Base-by-base conservation (phyloP, 2,113 vertebrate species). In the Anhinga rufa region DNA sequence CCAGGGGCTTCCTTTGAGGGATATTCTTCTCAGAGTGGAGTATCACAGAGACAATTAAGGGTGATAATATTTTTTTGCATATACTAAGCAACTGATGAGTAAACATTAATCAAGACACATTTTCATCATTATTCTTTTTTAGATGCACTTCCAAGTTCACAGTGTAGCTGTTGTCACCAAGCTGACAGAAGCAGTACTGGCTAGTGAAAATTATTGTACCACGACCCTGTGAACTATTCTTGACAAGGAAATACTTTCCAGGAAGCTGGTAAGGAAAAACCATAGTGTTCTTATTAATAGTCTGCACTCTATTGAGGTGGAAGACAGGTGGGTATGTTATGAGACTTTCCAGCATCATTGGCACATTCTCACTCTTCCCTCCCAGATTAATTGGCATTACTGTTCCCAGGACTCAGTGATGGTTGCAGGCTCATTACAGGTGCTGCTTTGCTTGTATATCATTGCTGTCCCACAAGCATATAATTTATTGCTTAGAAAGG, bases 401-500 rank as follows among this genome's bases (percentile, higher is more conserved):
- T 20, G 68, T 92, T 95, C 76, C 46, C 72, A 94, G 70, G 48
- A 80, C 62, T 91, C 71, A 61, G 81, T 20, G 49, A 72, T 22
- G 49, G 38, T 6, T 93, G 78, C 91, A 86, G 49, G 64, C 71
- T 93, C 81, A 81, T 92, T 95, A 92, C 38, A 88, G 81, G 89
- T 92, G 74, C 84, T 94, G 64, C 87, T 86, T 91, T 91, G 49
- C 68, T 84, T 92, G 48, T 92, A 25, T 82, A 84, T 93, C 79
- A 90, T 60, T 88, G 48, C 75, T 96, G 81, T 87, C 52, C 49
- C 55, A 86, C 62, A 95, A 75, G 44, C 82, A 60, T 90, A 14
- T 91, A 83, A 92, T 83, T 87, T 92, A 96, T 92, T 90, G 68
- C 82, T 94, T 93, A 93, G 82, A 93, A 88, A 95, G 84, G 75